phyloP scores from a whole-genome alignment of 2,888 invertebrate species.

The Phasia obesa region DNA sequence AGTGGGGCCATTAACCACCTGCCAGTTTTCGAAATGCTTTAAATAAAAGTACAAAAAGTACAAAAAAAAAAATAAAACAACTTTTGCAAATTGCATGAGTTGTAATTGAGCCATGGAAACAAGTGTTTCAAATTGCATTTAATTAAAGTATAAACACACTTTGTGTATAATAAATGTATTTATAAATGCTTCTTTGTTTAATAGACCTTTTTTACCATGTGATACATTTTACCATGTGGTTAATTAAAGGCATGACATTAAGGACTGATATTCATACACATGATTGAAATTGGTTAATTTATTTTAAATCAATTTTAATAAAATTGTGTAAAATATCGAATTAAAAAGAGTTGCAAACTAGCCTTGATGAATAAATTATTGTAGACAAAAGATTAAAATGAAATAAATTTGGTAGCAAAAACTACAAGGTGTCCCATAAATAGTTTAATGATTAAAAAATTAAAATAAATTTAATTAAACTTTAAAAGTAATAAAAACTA shows the following conservation, averaged over 20 bases:
- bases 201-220: not conserved
- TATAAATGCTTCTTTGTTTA: not conserved
- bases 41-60: not conserved
- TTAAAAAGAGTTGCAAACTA: no score
- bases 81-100: conserved; percentile 8
- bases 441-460: no score
- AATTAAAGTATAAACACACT: conserved; percentile 3
- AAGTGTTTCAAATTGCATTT: not conserved
- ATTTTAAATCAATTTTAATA: not conserved
- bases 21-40: not conserved
- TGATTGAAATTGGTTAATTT: not conserved
- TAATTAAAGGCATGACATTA: conserved; percentile 5
- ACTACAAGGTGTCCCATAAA: no score
- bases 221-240: not conserved
- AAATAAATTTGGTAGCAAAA: no score
- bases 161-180: not conserved
- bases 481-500: no score
- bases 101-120: not conserved
- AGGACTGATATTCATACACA: not conserved
- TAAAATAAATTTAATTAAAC: no score
- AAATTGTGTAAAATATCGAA: not conserved
- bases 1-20: conserved; percentile 56
- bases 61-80: not conserved
- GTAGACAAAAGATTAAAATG: no score
- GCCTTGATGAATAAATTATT: no score